Evolutionary conservation across 2,888 invertebrate genomes (phyloP).

Genomic region (Coenonympha arcania): DNA sequence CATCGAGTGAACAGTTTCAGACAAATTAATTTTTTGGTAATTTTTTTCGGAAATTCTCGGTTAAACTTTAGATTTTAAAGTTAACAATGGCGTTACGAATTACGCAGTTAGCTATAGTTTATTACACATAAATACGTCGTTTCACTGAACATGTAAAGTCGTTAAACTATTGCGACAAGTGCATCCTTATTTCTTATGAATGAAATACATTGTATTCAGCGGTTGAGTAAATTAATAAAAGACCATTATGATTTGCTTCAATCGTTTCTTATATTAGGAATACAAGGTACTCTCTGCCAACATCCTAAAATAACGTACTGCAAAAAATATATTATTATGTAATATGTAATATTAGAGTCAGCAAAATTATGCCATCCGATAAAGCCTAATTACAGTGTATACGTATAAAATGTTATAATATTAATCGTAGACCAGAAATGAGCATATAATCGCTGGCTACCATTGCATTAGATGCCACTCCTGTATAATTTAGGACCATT

Average conservation of each 20-base stretch:
- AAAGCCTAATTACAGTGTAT: background rate
- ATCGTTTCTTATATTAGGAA: no score
- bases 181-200: background rate
- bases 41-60: no score
- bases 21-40: no score
- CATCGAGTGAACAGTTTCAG: no score
- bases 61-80: background rate
- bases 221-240: no score
- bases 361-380: background rate
- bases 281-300: no score
- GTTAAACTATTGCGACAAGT: background rate
- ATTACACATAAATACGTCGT: background rate
- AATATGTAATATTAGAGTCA: background rate
- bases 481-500: background rate
- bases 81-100: background rate
- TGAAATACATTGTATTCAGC: background rate
- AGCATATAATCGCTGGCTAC: background rate
- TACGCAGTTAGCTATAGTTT: background rate
- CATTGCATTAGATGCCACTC: background rate
- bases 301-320: no score
- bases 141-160: background rate
- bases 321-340: background rate
- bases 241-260: no score
- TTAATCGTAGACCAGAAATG: background rate
- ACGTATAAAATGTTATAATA: background rate